Percentiles rank a stretch among this genome's conserved stretches.
Conservation (phyloP, 2,888 invertebrate genomes). For the Digitonthophagus gazella region DNA sequence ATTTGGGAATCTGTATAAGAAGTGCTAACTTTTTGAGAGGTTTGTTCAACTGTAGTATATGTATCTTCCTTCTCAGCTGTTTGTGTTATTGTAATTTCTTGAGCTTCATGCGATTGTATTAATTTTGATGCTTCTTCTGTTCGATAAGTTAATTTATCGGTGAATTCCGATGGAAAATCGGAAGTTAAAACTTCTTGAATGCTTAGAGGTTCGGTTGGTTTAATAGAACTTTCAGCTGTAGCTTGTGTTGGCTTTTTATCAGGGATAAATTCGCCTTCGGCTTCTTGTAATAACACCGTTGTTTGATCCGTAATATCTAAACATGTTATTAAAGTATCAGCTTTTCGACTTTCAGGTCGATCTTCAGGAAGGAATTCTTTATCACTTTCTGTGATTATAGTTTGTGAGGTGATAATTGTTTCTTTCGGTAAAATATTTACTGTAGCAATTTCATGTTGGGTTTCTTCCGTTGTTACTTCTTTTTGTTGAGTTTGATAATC, state of each 20-base stretch:
- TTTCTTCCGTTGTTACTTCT: conserved; percentile 52
- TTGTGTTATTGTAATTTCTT: conserved; percentile 60
- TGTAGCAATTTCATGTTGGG: conserved; percentile 57
- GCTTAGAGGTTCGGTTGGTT: conserved; percentile 59
- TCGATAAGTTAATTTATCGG: conserved; percentile 56
- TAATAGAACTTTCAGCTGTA: conserved; percentile 59
- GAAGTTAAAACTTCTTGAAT: conserved; percentile 60
- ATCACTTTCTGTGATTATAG: conserved; percentile 62
- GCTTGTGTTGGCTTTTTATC: conserved; percentile 55
- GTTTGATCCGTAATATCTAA: conserved; percentile 60
- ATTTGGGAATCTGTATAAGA: conserved; percentile 58
- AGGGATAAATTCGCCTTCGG: conserved; percentile 58
- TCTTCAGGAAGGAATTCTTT: conserved; percentile 52
- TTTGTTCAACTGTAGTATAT: conserved; percentile 46
- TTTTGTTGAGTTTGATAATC: conserved; percentile 67
- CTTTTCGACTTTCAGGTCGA: conserved; percentile 50
- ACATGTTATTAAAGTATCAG: conserved; percentile 54
- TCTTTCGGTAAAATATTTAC: conserved; percentile 62
- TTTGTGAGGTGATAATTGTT: conserved; percentile 60
- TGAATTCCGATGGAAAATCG: conserved; percentile 56
- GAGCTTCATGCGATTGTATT: conserved; percentile 63
- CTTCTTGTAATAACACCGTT: conserved; percentile 65
- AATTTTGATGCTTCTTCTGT: conserved; percentile 55
- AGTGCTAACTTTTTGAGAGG: conserved; percentile 49
- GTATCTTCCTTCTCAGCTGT: conserved; percentile 65